Conservation (phyloP, 2,113 vertebrate species). For the Phalacrocorax brasilianus region DNA sequence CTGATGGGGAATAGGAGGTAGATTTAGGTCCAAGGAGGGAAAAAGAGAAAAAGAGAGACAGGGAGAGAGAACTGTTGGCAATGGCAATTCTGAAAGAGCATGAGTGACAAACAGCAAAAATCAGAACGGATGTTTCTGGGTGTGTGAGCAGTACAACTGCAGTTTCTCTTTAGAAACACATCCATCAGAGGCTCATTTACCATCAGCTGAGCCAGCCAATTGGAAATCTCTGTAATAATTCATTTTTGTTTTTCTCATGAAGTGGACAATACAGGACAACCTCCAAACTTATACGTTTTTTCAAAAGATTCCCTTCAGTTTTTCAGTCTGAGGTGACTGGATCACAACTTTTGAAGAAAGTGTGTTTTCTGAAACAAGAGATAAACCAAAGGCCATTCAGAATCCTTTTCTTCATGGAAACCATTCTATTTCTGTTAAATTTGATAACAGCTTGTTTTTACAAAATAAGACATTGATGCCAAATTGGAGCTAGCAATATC, state of each 20-base stretch:
- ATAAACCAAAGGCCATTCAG: background rate
- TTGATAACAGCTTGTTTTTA: constrained; percentile 57
- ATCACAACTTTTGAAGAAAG: background rate
- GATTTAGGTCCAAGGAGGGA: background rate
- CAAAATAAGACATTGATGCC: background rate
- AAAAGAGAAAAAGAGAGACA: too few relatives aligned
- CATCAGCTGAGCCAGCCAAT: background rate
- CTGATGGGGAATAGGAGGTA: background rate
- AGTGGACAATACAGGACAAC: background rate
- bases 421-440: constrained; percentile 5
- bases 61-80: background rate
- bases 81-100: background rate
- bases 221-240: background rate
- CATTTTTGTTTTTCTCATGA: background rate
- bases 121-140: background rate
- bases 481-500: constrained; percentile 45
- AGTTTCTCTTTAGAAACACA: background rate
- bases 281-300: background rate
- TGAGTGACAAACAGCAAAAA: background rate
- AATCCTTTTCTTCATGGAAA: constrained; percentile 21
- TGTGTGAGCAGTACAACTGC: background rate
- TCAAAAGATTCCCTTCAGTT: background rate
- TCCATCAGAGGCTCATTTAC: background rate
- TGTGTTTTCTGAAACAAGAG: background rate
- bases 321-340: background rate